Evolutionary conservation across 2,797 vertebrate species (phyloP), one percentile per base, ranked within the genome.

Genomic region (Spondyliosoma cantharus): DNA sequence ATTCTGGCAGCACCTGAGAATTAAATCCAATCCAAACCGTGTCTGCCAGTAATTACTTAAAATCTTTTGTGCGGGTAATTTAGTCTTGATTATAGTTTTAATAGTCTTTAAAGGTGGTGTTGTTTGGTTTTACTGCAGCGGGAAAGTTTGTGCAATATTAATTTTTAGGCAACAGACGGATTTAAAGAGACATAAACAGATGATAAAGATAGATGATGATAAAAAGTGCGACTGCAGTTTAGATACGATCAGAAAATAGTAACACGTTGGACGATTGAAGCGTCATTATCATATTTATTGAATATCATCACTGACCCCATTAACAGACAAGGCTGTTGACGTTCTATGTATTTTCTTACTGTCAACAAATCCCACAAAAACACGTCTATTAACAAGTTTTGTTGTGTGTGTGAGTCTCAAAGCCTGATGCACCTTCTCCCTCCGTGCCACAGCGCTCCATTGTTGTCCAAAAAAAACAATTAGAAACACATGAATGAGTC

Each of bases 61-160:
- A 7, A 12, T 54, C 29, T 62, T 53, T 73, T 83, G 19, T 67
- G 43, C 60, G 69, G 73, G 15, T 71, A 73, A 76, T 85, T 42
- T 78, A 53, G 76, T 57, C 14, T 65, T 63, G 25, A 72, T 72
- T 64, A 37, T 53, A 56, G 50, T 70, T 74, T 45, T 45, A 52
- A 74, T 54, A 37, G 20, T 68, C 59, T 61, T 64, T 20, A 81
- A 78, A 76, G 73, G 71, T 78, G 49, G 19, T 1, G 11, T 37
- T 37, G 8, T 29, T 56, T 74, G 27, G 24, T 68, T 65, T 61
- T 62, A 68, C 62, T 27, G 17, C 68, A 74, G 3, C 7, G 13
- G 50, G 57, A 74, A 56, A 67, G 7, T 76, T 43, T 68, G 42
- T 68, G n/a, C 58, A 25, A 1, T 56, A 43, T 62, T 5, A 0